Evolutionary conservation across 1,140 invertebrate genomes (phyloP), one percentile per base, ranked within the genome.

Genomic region (Druon quercuslanigerum): DNA sequence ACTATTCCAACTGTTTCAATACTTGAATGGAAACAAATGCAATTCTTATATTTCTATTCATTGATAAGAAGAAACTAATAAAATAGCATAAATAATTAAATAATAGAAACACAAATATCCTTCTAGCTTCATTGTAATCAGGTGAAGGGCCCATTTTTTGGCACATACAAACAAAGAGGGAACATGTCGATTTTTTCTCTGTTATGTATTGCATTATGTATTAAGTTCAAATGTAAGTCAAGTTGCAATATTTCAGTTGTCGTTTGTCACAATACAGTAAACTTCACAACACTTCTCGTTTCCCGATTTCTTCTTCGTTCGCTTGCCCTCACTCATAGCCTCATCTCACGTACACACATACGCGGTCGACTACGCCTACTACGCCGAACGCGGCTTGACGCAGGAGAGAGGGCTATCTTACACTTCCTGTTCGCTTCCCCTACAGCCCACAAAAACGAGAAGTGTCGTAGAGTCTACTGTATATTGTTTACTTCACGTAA

Each of bases 71-170:
- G 14, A 66, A 66, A 14, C 9, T 16, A 16, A 33, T 13, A 17
- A 5, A 66, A 40, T 40, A 16, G 3, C 14, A 25, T 33, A 16
- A 40, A 25, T 25, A 66, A n/a, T 16, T 16, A 40, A 66, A 46
- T 40, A 25, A n/a, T 66, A 66, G 40, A 66, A 66, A 66, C 25
- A 40, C n/a, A 66, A 46, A 66, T n/a, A 66, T 16, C 13, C n/a
- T n/a, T 40, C 40, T 5, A 66, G 33, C 60, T 66, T 40, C n/a
- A 66, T 66, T 25, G n/a, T 66, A 66, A 66, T 66, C n/a, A 40
- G 60, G 60, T 66, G 60, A 40, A 25, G 60, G 60, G 46, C 60
- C n/a, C 60, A 46, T 46, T 66, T 40, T 66, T 66, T 66, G 60
- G 60, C 60, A 66, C 25, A 14, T 14, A 25, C 16, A 46, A 66